Conservation (phyloP, 2,113 vertebrate genomes). For the Entelurus aequoreus region DNA sequence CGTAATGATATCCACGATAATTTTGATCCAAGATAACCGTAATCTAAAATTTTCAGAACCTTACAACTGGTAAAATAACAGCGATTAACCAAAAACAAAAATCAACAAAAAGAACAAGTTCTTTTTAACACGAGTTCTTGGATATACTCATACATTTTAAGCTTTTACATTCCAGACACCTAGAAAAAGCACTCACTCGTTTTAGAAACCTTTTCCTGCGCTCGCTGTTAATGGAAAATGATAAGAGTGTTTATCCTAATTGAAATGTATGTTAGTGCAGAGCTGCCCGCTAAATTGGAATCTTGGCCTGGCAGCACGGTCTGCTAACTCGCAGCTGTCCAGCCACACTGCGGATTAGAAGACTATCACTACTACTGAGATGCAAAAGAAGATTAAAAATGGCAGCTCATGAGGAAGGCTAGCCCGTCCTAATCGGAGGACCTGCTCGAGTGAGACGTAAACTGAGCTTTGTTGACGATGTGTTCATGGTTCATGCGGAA, state of each 20-base stretch:
- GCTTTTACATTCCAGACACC: not conserved
- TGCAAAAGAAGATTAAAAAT: slow-evolving; percentile 52
- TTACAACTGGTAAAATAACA: too few relatives aligned
- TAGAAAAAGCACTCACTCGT: slow-evolving; percentile 16
- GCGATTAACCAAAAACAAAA: too few relatives aligned
- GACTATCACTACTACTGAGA: slow-evolving; percentile 43
- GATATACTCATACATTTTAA: too few relatives aligned
- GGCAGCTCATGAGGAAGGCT: slow-evolving; percentile 30
- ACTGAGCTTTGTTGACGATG: slow-evolving; percentile 16
- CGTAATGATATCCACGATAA: too few relatives aligned
- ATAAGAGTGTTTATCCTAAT: slow-evolving; percentile 28
- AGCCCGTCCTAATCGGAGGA: slow-evolving; percentile 30
- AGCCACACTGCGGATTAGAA: slow-evolving; percentile 45
- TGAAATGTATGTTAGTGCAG: slow-evolving; percentile 36
- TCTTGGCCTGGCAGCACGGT: slow-evolving; percentile 28
- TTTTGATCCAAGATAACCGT: too few relatives aligned
- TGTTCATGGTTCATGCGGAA: too few relatives aligned
- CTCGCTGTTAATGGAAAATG: slow-evolving; percentile 30
- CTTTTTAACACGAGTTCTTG: too few relatives aligned
- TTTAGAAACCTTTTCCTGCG: slow-evolving; percentile 12
- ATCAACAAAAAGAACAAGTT: too few relatives aligned
- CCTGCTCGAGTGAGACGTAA: slow-evolving; percentile 17
- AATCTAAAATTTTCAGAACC: too few relatives aligned
- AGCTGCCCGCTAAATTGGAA: slow-evolving; percentile 26
- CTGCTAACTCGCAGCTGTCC: slow-evolving; percentile 44